Percentiles rank a stretch among this genome's conserved stretches.
Conservation (phyloP, 2,113 vertebrate genomes). For the Chloropsis hardwickii region DNA sequence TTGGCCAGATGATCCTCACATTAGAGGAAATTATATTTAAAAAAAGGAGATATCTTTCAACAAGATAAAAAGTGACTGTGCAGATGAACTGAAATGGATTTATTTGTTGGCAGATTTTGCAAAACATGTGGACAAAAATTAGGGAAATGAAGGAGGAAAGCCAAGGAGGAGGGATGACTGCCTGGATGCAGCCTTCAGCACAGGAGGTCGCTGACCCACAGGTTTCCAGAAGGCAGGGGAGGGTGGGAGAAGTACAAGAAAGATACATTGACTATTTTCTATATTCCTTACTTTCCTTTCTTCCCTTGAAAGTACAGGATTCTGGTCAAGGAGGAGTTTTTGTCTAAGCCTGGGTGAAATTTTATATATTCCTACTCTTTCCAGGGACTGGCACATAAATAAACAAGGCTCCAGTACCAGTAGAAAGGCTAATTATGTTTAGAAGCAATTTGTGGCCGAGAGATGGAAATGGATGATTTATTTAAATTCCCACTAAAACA, state of each 20-base stretch:
- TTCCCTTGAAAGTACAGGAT: not conserved
- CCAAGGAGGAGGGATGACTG: not conserved
- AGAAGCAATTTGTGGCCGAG: not conserved
- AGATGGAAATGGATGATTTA: not conserved
- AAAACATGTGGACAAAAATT: not conserved
- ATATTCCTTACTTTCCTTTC: not conserved
- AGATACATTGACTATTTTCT: not conserved
- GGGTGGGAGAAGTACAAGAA: not conserved
- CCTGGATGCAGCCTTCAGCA: not conserved
- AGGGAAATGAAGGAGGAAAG: not conserved
- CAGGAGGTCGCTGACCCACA: rapidly evolving
- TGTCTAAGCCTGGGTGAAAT: not conserved
- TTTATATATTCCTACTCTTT: not conserved
- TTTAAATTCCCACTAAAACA: not conserved
- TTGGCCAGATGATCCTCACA: not conserved
- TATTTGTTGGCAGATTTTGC: not conserved
- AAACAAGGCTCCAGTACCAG: not conserved
- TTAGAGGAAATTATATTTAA: not conserved
- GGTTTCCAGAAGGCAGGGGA: not conserved
- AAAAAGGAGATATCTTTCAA: not conserved
- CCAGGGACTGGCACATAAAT: not conserved
- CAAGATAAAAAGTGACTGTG: not conserved
- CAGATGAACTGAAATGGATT: not conserved
- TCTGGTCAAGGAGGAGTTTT: not conserved
- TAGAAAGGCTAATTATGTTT: not conserved